These are phyloP conservation scores for Nemurella pictetii DNA, from an alignment of 2,888 invertebrate genomes.

Conservation along the genomic window DNA sequence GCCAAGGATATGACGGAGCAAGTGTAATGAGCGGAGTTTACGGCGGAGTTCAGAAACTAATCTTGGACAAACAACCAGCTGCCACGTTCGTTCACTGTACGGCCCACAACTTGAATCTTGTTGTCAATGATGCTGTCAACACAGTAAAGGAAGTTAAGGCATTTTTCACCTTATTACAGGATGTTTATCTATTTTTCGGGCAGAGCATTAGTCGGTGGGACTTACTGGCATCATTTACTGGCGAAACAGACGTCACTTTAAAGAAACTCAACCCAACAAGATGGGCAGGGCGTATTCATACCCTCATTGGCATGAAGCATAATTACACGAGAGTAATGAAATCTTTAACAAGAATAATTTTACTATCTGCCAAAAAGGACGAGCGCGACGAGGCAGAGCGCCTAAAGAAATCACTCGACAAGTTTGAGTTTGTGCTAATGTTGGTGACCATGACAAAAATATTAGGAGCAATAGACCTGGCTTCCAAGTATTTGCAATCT, in stretches of 20 bases:
- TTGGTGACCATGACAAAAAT: no score
- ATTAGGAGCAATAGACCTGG: no score
- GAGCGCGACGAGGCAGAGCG: no score
- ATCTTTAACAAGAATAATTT: neutral
- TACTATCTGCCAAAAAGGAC: no score
- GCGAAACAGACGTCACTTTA: neutral
- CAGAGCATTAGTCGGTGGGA: conserved; percentile 30
- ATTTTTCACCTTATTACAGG: conserved; percentile 15
- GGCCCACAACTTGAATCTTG: conserved; percentile 35
- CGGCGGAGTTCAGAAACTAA: conserved; percentile 39
- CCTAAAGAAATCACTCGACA: no score
- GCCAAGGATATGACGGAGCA: conserved; percentile 44
- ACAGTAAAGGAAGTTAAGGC: neutral
- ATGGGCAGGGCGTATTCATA: neutral
- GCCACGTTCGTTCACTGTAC: conserved; percentile 39
- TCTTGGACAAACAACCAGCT: conserved; percentile 32
- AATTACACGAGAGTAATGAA: neutral
- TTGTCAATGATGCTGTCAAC: conserved; percentile 34
- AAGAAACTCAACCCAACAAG: conserved; percentile 10
- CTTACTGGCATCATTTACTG: conserved; percentile 16
- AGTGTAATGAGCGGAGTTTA: conserved; percentile 42
- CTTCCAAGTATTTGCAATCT: no score
- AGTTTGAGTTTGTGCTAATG: no score
- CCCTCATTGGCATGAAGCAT: conserved; percentile 6
- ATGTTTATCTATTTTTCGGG: conserved; percentile 28